Conservation (phyloP, 2,888 invertebrate species). For the Nebria salina region DNA sequence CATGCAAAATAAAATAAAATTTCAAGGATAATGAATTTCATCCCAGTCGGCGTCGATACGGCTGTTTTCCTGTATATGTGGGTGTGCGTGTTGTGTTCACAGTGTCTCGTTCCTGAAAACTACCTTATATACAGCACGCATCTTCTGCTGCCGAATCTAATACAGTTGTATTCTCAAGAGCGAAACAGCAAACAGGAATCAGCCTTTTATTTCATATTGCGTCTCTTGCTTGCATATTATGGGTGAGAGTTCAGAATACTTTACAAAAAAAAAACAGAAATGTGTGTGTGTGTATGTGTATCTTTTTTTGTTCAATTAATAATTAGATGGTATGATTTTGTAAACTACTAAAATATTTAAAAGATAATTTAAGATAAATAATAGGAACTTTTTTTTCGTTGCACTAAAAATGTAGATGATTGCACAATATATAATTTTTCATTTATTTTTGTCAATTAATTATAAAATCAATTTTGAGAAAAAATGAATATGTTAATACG, state of each 20-base stretch:
- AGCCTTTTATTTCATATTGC: constrained; percentile 42
- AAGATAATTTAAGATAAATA: too few species aligned
- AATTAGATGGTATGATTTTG: too few species aligned
- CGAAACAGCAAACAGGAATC: constrained; percentile 42
- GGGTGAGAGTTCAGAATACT: constrained; percentile 33
- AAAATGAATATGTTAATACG: too few species aligned
- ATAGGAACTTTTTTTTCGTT: too few species aligned
- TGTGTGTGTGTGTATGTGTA: too few species aligned
- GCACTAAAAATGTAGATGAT: too few species aligned
- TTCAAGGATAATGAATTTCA: constrained; percentile 46
- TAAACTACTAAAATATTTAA: too few species aligned
- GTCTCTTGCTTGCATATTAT: constrained; percentile 26
- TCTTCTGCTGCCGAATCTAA: constrained; percentile 28
- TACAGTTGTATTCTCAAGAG: constrained; percentile 40
- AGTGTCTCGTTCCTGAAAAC: not conserved
- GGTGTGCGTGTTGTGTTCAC: not conserved
- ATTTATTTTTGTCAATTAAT: too few species aligned
- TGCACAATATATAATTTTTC: too few species aligned
- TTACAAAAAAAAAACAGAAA: constrained; percentile 17
- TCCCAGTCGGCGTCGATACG: constrained; percentile 5
- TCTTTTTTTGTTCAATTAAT: not conserved
- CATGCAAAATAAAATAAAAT: constrained; percentile 35
- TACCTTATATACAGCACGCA: not conserved
- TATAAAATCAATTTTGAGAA: too few species aligned
- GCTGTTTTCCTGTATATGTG: not conserved